Evolutionary conservation across 2,797 vertebrate genomes (phyloP).

Genomic region (Siniperca undulata): DNA sequence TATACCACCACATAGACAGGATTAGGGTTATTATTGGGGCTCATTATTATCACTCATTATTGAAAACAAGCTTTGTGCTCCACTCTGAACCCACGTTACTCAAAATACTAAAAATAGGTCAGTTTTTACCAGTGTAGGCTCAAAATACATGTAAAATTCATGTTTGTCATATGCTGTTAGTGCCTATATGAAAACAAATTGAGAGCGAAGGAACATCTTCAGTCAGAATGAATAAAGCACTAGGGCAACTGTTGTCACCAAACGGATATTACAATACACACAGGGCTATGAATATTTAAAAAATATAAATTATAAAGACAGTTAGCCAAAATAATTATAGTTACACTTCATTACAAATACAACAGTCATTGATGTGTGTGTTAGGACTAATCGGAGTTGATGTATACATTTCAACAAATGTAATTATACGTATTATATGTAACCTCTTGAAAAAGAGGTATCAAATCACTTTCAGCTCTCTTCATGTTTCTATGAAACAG

Average conservation of each 20-base stretch:
- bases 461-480: neutral
- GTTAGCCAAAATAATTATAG: neutral
- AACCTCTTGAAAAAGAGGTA: neutral
- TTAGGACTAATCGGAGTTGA: neutral
- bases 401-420: neutral
- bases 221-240: slow-evolving; percentile 3
- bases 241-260: neutral
- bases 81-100: neutral
- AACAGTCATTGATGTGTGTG: neutral
- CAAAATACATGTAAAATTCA: neutral
- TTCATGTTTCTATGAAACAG: neutral
- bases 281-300: neutral
- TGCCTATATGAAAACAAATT: neutral
- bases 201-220: neutral
- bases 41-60: neutral
- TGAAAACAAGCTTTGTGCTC: neutral
- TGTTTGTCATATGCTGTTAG: slow-evolving; percentile 10
- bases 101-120: neutral
- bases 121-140: neutral
- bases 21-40: too few relatives aligned
- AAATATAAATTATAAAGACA: neutral
- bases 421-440: neutral
- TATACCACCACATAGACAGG: neutral
- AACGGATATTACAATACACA: neutral
- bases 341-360: neutral